Percentiles rank a stretch among this genome's conserved stretches.
phyloP scores from a whole-genome alignment of 1,140 invertebrate species.

The Anthonomus grandis region DNA sequence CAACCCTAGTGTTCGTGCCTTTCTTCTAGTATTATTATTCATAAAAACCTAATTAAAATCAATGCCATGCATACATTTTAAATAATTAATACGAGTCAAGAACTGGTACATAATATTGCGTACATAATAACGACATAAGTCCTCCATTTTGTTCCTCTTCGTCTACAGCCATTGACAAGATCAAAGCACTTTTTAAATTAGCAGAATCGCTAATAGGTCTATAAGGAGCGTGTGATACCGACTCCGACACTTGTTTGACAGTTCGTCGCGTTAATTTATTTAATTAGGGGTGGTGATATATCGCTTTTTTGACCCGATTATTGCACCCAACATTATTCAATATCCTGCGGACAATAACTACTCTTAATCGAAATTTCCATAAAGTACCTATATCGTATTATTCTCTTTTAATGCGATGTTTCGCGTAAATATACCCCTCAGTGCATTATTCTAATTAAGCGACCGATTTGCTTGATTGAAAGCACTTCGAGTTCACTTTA shows the following conservation, averaged over 20 bases:
- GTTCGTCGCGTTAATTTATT: constrained; percentile 2
- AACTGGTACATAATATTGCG: too few relatives aligned
- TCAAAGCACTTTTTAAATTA: not conserved
- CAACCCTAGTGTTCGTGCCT: too few relatives aligned
- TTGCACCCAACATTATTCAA: not conserved
- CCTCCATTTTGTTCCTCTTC: constrained; percentile 1
- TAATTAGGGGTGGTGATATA: constrained; percentile 10
- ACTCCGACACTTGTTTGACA: not conserved
- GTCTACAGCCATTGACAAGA: not conserved
- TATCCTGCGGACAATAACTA: too few relatives aligned
- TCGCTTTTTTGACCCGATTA: not conserved
- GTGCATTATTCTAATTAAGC: constrained; percentile 19
- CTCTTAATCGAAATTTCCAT: too few relatives aligned
- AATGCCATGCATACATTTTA: too few relatives aligned
- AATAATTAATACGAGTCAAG: too few relatives aligned
- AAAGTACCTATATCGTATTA: not conserved
- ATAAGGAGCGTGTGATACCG: constrained; percentile 15
- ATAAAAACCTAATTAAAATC: too few relatives aligned
- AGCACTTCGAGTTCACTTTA: constrained; percentile 4
- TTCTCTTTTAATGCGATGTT: not conserved
- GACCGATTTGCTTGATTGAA: constrained; percentile 21
- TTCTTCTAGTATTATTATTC: too few relatives aligned
- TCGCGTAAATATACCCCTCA: constrained; percentile 17
- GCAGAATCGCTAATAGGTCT: constrained; percentile 10
- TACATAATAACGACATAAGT: too few relatives aligned